Base-by-base conservation (phyloP, 1,140 invertebrate genomes). In the Drusus annulatus region DNA sequence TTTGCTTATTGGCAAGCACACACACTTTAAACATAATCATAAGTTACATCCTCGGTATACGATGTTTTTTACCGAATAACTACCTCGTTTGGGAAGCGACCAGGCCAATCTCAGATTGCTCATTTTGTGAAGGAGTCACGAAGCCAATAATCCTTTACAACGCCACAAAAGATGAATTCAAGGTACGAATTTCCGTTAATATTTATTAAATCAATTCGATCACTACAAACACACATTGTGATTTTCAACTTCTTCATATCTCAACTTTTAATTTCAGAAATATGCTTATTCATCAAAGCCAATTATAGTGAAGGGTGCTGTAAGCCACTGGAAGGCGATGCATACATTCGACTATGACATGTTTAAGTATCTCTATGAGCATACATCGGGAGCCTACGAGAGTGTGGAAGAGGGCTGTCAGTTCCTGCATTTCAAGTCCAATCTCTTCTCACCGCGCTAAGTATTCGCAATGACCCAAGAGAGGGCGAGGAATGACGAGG, bases 401-500 rank as follows among this genome's bases (percentile, higher is more conserved):
- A 93, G 92, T 83, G 87, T 94, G 52, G 92, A 95, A 56, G 92
- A 94, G 77, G 94, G 94, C 74, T 98, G 97, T 85, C 96, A 98
- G 86, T 98, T 98, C 88, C 93, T 98, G 79, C 95, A 95, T 76
- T 98, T 98, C 85, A 94, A 95, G 86, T 97, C 96, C 17, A 93
- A 97, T 86, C 94, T 98, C 84, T 91, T 92, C 68, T 93, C 92
- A 51, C 86, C 98, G 50, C 88, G 90, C 75, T 93, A 98, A 85
- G 95, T 97, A 19, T 94, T 98, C 85, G 90, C 91, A 58, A 96
- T 96, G 94, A 91, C 92, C 1, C 86, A 91, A 45, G 90, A 90
- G 52, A 91, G 96, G 84, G 92, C 93, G 0, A 87, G 89, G 63
- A 92, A 94, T 86, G 86, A 87, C 60, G 89, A 90, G 16, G 92